Base-by-base conservation (phyloP, 2,113 vertebrate genomes). In the Marmota flaviventris region DNA sequence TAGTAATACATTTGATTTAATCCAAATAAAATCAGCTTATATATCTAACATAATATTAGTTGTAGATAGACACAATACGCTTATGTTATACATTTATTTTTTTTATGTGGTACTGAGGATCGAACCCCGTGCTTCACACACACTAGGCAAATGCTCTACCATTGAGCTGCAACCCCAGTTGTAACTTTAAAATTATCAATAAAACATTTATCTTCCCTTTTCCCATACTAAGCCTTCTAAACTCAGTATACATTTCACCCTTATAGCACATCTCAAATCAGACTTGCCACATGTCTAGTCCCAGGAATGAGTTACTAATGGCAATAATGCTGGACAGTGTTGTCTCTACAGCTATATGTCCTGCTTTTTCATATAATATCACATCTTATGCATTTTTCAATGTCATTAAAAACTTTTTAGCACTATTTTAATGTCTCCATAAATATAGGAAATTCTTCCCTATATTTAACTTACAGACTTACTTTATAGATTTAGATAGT, bases 1-100 rank as follows among this genome's bases (percentile, higher is more conserved):
- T 77, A 88, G 48, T 87, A 72, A 48, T 82, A 61, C 37, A 51
- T 83, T 85, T 96, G 18, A 90, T 58, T 90, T 93, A 93, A 83
- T 61, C 4, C 73, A 92, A 82, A 94, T 87, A 81, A 96, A 81
- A 88, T 79, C 32, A 84, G 2, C 53, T 70, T 70, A 25, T 73
- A 34, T 85, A 39, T 61, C 83, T 63, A 92, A 70, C 86, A 65
- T 73, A 88, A 34, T 48, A 91, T 58, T 58, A 22, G 6, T 58
- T 58, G 6, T 58, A 58, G 56, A 58, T 58, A 22, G 20, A 24
- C 56, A 58, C 20, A 58, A 22, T 58, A 24, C 56, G 7, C 22
- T 58, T 58, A 58, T 58, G 22, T 58, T 58, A 58, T 24, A 58
- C 20, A 58, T 58, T 58, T 22, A 58, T 58, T 24, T 58, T 58